Evolutionary conservation across 2,888 invertebrate species (phyloP).

Genomic region (Steromphala cineraria): DNA sequence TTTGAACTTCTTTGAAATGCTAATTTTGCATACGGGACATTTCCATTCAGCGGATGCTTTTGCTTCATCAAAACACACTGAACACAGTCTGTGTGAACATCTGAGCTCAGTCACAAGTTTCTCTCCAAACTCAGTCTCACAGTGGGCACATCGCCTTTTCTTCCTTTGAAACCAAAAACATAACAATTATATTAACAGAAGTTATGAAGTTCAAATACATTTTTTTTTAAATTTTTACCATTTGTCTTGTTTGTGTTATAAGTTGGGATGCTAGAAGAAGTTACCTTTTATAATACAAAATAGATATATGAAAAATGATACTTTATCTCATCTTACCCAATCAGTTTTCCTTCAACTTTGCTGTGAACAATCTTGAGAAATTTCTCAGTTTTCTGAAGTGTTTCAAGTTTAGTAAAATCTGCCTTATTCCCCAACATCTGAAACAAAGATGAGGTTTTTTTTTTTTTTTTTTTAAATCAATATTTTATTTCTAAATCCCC

Average conservation of each 20-base stretch:
- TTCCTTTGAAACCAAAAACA: slow-evolving; percentile 25
- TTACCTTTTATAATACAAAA: no score
- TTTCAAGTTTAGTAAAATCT: slow-evolving; percentile 50
- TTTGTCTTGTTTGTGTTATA: no score
- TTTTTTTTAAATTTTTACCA: no score
- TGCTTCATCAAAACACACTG: slow-evolving; percentile 50
- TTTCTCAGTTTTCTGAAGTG: slow-evolving; percentile 53
- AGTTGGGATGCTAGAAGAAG: no score
- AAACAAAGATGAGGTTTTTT: background rate
- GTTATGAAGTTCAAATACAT: no score
- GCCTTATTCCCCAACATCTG: slow-evolving; percentile 56
- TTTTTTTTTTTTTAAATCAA: no score
- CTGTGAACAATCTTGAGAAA: slow-evolving; percentile 61
- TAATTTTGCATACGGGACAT: slow-evolving; percentile 52
- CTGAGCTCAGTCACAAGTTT: slow-evolving; percentile 58
- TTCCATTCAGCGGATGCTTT: slow-evolving; percentile 24
- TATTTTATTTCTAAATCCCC: no score
- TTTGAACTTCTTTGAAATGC: slow-evolving; percentile 39
- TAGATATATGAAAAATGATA: no score
- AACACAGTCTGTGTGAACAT: slow-evolving; percentile 61
- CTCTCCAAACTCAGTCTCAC: slow-evolving; percentile 49
- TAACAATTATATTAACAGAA: background rate
- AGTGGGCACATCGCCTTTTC: slow-evolving; percentile 45
- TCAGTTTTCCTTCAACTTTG: slow-evolving; percentile 38
- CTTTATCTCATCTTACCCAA: slow-evolving; percentile 27